Base-by-base conservation (phyloP, 2,113 vertebrate genomes). In the Leucoraja erinaceus region DNA sequence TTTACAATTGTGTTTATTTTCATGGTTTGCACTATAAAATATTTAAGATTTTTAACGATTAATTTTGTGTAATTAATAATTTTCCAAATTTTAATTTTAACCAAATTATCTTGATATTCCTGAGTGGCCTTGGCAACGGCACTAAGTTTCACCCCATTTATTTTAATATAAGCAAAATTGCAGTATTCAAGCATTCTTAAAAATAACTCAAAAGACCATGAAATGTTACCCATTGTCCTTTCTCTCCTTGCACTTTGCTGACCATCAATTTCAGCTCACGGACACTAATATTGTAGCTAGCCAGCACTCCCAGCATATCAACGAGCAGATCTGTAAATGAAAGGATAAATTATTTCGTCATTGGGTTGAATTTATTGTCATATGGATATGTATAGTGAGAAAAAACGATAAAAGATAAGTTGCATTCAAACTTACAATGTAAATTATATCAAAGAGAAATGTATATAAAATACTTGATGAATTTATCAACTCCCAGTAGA, bases 191-290 rank as follows among this genome's bases (percentile, higher is more conserved):
- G 22, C 11, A 63, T 28, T 28, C n/a, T n/a, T 63, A 84, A n/a
- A 86, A 28, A 0, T 93, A 0, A 94, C 93, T 92, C 93, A 92
- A 70, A 93, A 93, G 7, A 14, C 61, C 0, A 0, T 93, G 28
- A 0, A n/a, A 94, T 94, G 95, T 97, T 97, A 99, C 99, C 99
- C 99, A 99, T 96, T 97, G 98, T 95, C 97, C 97, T 95, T 97
- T 97, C 94, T 98, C 97, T 95, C 98, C 98, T 95, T 98, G 98
- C 93, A 99, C 97, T 94, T 98, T 99, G 96, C 98, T 99, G 96
- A 99, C 99, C 96, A 98, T 98, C 5, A 99, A 96, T 96, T 99
- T 99, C 75, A 99, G 95, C 94, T 99, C 99, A 93, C 98, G 98
- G 93, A 99, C 98, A 0, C 98, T 99, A 96, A 99, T 96, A 96